phyloP scores from a whole-genome alignment of 37 sponge, comb jelly and placozoan genomes.

The Diacarnus erythraeanus region DNA sequence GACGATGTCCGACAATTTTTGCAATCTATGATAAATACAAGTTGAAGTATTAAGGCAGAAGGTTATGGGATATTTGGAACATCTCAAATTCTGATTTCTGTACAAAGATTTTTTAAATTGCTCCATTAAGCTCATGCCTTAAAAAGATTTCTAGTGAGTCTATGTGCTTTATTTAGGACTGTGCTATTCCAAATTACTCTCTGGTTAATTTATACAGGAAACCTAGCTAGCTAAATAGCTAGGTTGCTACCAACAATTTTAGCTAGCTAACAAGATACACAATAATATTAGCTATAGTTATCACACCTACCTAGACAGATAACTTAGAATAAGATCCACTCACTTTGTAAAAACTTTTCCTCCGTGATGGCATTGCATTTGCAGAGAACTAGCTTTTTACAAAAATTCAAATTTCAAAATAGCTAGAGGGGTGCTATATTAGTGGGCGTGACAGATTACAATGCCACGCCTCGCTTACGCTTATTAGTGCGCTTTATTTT shows the following conservation, averaged over 20 bases:
- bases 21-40: not conserved
- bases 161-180: too few species aligned
- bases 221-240: not conserved
- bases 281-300: too few species aligned
- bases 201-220: too few species aligned
- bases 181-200: too few species aligned
- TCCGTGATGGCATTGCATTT: not conserved
- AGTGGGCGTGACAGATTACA: not conserved
- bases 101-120: too few species aligned
- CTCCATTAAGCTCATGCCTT: too few species aligned
- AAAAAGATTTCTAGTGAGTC: too few species aligned
- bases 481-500: slow-evolving; percentile 27
- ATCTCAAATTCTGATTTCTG: not conserved
- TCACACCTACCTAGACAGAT: too few species aligned
- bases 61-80: not conserved
- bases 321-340: not conserved
- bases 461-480: too few species aligned
- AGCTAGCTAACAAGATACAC: too few species aligned
- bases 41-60: not conserved
- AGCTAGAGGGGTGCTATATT: not conserved
- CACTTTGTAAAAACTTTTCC: not conserved
- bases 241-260: too few species aligned
- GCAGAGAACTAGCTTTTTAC: too few species aligned
- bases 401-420: not conserved
- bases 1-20: slow-evolving; percentile 31